Base-by-base conservation (phyloP, 2,888 invertebrate genomes). In the Pasiphila rectangulata region DNA sequence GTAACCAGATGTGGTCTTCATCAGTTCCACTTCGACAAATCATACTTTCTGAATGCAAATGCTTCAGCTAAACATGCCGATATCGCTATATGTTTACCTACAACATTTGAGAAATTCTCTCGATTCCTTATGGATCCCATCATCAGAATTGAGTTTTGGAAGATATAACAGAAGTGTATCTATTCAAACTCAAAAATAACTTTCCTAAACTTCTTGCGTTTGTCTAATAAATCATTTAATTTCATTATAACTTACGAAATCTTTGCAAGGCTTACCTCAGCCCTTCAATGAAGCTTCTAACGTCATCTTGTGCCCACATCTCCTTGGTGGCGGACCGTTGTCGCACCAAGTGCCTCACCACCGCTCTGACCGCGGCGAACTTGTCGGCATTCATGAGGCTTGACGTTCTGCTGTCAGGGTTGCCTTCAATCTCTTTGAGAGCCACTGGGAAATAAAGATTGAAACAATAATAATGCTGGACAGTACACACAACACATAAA, bases 351-450 rank as follows among this genome's bases (percentile, higher is more conserved):
- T 88, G 82, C 25, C 83, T 63, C 2, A 88, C 83, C 0, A 87
- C 74, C 0, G 74, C 74, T n/a, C 88, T 53, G 0, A 88, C 80
- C 0, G 82, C 86, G 2, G 88, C 71, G 50, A 79, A 88, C 59
- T 85, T 86, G 19, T 83, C 77, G 0, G 75, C 74, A n/a, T 75
- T 83, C 74, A 83, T 75, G 0, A 88, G 53, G 51, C 73, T 84
- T 0, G 83, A 75, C 0, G 72, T 80, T 17, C 88, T 64, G 19
- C 80, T 81, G 55, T 88, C 88, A 0, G 86, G 83, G 1, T 71
- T 77, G 0, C 87, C 86, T 74, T 87, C 83, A 5, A 88, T 36
- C 46, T 88, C 88, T 59, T 87, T 88, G 0, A 88, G 55, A 0
- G 86, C 81, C 68, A 88, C 88, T 88, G 63, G 0, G 19, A 6